Conservation (phyloP, 2,888 invertebrate species). For the Mythimna ferrago region DNA sequence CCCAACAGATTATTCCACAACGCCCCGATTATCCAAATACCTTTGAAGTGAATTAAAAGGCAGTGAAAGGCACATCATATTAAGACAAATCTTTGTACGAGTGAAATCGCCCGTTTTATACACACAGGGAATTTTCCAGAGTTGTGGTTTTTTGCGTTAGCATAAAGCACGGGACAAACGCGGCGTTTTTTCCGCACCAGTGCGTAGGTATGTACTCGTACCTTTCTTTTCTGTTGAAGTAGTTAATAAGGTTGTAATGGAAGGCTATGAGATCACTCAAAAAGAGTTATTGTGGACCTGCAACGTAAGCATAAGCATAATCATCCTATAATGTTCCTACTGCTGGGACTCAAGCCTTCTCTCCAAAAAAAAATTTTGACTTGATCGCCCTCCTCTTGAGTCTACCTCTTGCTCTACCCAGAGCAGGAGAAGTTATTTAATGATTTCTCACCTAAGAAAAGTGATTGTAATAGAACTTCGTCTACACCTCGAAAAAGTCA, state of each 20-base stretch:
- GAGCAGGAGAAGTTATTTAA: too few relatives aligned
- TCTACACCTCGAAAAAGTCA: too few relatives aligned
- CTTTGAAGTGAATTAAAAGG: conserved; percentile 50
- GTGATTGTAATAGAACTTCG: too few relatives aligned
- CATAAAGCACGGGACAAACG: conserved; percentile 46
- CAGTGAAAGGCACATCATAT: conserved; percentile 40
- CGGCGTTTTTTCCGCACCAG: conserved; percentile 56
- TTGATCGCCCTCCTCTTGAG: too few relatives aligned
- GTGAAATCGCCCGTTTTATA: conserved; percentile 55
- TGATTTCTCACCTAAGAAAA: too few relatives aligned
- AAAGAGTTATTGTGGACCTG: too few relatives aligned
- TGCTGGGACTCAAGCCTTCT: too few relatives aligned
- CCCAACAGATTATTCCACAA: conserved; percentile 14
- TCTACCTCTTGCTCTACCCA: too few relatives aligned
- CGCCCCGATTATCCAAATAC: conserved; percentile 3
- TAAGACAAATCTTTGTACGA: conserved; percentile 47
- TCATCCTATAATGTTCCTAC: too few relatives aligned
- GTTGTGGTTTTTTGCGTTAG: conserved; percentile 55
- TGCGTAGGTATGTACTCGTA: conserved; percentile 37
- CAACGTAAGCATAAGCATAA: too few relatives aligned
- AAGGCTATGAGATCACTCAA: neutral
- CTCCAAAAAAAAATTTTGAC: too few relatives aligned
- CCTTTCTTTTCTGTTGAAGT: conserved; percentile 13
- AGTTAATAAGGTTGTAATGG: neutral
- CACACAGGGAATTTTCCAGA: conserved; percentile 56